Conservation (phyloP, 2,888 invertebrate species). For the Thecocarcelia acutangulata region DNA sequence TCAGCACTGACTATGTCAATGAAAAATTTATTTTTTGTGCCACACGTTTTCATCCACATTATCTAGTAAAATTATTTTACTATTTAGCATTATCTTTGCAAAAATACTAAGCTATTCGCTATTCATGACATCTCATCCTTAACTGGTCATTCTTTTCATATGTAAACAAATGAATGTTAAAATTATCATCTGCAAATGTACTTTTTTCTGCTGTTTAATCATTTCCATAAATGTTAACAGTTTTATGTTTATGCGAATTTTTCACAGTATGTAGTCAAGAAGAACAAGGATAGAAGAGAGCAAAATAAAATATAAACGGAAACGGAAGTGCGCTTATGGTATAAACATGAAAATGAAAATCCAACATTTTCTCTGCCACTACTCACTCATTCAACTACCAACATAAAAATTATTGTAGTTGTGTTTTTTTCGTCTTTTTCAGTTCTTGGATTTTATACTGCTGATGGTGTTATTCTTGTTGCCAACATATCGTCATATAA, state of each 20-base stretch:
- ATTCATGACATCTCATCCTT: neutral
- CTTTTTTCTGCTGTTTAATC: conserved; percentile 35
- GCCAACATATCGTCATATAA: conserved; percentile 34
- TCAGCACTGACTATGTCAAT: too few species aligned
- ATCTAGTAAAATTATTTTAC: too few species aligned
- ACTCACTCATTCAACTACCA: conserved; percentile 33
- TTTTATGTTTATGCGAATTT: conserved; percentile 51
- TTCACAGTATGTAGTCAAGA: conserved; percentile 7
- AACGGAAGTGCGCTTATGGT: conserved; percentile 65
- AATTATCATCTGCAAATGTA: neutral
- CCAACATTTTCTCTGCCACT: conserved; percentile 37
- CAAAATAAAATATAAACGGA: conserved; percentile 55
- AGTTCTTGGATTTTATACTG: conserved; percentile 23
- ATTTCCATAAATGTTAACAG: conserved; percentile 61
- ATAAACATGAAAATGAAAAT: conserved; percentile 42
- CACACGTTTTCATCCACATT: too few species aligned
- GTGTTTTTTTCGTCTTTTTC: conserved; percentile 41
- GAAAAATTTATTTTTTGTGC: too few species aligned
- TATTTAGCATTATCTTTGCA: too few species aligned
- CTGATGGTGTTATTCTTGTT: conserved; percentile 40
- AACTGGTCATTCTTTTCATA: conserved; percentile 40
- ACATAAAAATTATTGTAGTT: conserved; percentile 39
- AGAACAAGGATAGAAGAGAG: conserved; percentile 12
- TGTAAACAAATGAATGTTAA: conserved; percentile 20
- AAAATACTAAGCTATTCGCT: conserved; percentile 15